Base-by-base conservation (phyloP, 1,140 invertebrate species). In the Trichoplusia ni region DNA sequence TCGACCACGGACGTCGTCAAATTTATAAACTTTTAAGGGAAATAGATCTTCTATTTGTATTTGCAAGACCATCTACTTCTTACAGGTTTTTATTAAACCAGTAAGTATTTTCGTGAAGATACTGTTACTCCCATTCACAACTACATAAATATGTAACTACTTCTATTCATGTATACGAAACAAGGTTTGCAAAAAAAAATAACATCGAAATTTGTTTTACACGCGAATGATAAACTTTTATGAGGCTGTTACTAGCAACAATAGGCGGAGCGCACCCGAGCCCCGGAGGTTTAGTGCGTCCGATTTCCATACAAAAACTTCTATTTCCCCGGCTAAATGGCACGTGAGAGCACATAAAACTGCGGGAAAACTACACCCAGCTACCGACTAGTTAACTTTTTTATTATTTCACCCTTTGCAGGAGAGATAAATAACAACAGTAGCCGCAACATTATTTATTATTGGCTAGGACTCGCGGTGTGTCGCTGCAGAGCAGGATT, bases 331-430 rank as follows among this genome's bases (percentile, higher is more conserved):
- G 29, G 54, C 77, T 79, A 79, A 79, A 79, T 79, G 77, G 68
- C 73, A 76, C 77, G 86, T 86, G 82, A 86, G 84, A 84, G 82
- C 62, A 78, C 79, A 88, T 90, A 90, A 90, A 89, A 90, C 78
- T 85, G 74, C 82, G 79, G 75, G 75, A 73, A 83, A 86, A 86
- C 80, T 86, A 81, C 77, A 71, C 69, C 77, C 73, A 76, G 71
- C 73, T 67, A 61, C 64, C 61, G 64, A 67, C 53, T 67, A 64
- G 44, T 59, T 65, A 49, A n/a, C 61, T 60, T 51, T 66, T 71
- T 75, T 69, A 65, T 71, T 72, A 61, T 70, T 71, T 71, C 53
- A 71, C 67, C 69, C 70, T 56, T 75, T 71, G 56, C 40, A 42
- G 4, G 9, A 9, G 47, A 37, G 11, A 53, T 53, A 53, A 73